A percentile compares a stretch with the other conserved stretches of the same genome.
These are phyloP conservation scores for Drosophila simulans DNA, from an alignment of 1,140 invertebrate genomes.

Conservation along the genomic window DNA sequence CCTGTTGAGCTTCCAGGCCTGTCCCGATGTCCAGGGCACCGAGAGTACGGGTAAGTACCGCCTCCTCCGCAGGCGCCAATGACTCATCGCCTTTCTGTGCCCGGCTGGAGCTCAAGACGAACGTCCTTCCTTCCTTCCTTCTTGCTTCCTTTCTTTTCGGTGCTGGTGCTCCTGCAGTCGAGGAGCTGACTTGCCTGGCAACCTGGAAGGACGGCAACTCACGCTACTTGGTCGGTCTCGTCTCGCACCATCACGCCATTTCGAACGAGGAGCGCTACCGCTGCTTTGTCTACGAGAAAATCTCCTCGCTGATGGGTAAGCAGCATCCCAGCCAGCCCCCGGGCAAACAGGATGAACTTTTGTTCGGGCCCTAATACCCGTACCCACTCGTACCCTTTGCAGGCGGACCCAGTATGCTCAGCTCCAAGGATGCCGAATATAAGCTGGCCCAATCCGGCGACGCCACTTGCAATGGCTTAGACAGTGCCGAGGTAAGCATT, in stretches of 20 bases:
- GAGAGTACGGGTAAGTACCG: conserved; percentile 90
- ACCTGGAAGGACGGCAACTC: conserved; percentile 96
- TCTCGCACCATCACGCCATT: conserved; percentile 91
- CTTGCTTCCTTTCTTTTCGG: conserved; percentile 13
- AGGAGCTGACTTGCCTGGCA: conserved; percentile 93
- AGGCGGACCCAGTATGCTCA: conserved; percentile 73
- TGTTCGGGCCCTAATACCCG: conserved; percentile 48
- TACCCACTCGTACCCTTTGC: conserved; percentile 39
- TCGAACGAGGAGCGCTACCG: conserved; percentile 96
- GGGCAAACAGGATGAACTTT: conserved; percentile 54
- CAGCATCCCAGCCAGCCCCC: conserved; percentile 27
- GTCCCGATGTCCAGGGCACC: conserved; percentile 93
- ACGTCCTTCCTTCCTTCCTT: conserved; percentile 37
- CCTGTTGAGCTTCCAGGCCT: conserved; percentile 95
- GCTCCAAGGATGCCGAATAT: conserved; percentile 88
- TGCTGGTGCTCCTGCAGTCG: conserved; percentile 86
- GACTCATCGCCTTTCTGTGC: conserved; percentile 24
- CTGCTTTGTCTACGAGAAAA: conserved; percentile 96
- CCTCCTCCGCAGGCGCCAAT: conserved; percentile 16
- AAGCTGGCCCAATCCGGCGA: conserved; percentile 94
- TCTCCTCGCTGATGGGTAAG: conserved; percentile 82
- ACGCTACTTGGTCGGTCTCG: conserved; percentile 92
- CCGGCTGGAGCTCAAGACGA: conserved; percentile 42
- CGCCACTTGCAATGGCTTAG: conserved; percentile 94
- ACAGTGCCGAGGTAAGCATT: conserved; percentile 87